These are phyloP conservation scores for Muscicapa striata DNA, from an alignment of 2,797 vertebrate species.

Conservation along the genomic window DNA sequence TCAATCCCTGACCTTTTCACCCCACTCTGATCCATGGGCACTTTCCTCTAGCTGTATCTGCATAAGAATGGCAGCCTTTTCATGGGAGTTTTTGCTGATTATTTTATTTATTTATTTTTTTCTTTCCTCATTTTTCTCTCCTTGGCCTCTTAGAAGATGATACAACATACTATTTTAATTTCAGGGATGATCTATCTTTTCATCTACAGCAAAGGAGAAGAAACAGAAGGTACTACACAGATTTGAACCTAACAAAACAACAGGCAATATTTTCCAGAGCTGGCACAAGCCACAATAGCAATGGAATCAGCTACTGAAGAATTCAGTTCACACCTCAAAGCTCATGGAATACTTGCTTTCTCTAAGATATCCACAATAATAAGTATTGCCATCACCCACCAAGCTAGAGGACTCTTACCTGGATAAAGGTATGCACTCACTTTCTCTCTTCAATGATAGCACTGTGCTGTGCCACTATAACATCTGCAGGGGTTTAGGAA, in stretches of 20 bases:
- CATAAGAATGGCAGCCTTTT: background rate
- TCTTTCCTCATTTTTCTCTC: background rate
- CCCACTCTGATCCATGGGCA: background rate
- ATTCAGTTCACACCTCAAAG: background rate
- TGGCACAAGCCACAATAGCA: background rate
- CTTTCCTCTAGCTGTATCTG: background rate
- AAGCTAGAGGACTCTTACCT: background rate
- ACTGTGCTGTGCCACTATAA: fast-evolving
- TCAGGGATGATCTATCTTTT: background rate
- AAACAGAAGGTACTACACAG: background rate
- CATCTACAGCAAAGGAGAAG: background rate
- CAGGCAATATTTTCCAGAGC: background rate
- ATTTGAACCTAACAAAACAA: background rate
- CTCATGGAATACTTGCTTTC: background rate
- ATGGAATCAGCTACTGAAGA: background rate
- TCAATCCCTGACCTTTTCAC: background rate
- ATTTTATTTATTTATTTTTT: background rate
- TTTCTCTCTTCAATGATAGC: background rate
- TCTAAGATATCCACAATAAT: background rate
- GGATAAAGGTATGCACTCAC: background rate
- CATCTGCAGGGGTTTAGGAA: background rate
- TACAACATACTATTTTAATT: background rate
- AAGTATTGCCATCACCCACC: background rate
- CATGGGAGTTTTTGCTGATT: fast-evolving
- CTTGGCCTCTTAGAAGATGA: background rate